Conservation (phyloP, 2,888 invertebrate genomes). For the Drosophila mulleri region DNA sequence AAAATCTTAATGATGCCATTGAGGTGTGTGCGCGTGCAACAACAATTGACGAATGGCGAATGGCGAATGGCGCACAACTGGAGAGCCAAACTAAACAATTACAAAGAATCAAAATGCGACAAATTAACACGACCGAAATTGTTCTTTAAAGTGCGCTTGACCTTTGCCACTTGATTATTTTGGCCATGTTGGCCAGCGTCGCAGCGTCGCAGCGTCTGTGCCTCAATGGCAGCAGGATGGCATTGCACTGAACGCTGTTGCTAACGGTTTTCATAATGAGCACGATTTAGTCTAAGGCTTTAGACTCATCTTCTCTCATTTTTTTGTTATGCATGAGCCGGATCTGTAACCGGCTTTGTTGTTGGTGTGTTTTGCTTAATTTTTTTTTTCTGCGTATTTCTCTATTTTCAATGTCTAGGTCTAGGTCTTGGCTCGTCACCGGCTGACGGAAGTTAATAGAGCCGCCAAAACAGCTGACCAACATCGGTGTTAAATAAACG, state of each 20-base stretch:
- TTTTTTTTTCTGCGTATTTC: neutral
- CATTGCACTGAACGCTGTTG: conserved; percentile 31
- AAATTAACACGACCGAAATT: conserved; percentile 56
- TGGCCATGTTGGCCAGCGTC: conserved; percentile 56
- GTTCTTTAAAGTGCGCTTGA: conserved; percentile 67
- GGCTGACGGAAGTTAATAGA: conserved; percentile 63
- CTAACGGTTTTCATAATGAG: conserved; percentile 53
- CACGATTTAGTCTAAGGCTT: conserved; percentile 21
- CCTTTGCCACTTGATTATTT: conserved; percentile 61
- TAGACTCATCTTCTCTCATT: neutral
- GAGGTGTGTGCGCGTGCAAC: conserved; percentile 32
- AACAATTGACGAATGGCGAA: conserved; percentile 14
- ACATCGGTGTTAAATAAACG: conserved; percentile 67
- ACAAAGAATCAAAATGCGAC: conserved; percentile 60
- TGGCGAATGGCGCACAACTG: too few species aligned
- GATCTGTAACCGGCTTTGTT: conserved; percentile 10
- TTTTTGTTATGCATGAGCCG: conserved; percentile 20
- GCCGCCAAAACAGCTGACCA: conserved; percentile 56
- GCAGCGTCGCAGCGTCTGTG: neutral
- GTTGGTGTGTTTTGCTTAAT: neutral
- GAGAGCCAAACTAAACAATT: conserved; percentile 9
- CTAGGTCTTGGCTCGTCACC: conserved; percentile 67
- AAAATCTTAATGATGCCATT: conserved; percentile 59
- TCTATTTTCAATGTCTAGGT: conserved; percentile 66
- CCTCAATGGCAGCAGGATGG: conserved; percentile 36